phyloP scores from a whole-genome alignment of 2,888 invertebrate species.

The Anorthoa munda region DNA sequence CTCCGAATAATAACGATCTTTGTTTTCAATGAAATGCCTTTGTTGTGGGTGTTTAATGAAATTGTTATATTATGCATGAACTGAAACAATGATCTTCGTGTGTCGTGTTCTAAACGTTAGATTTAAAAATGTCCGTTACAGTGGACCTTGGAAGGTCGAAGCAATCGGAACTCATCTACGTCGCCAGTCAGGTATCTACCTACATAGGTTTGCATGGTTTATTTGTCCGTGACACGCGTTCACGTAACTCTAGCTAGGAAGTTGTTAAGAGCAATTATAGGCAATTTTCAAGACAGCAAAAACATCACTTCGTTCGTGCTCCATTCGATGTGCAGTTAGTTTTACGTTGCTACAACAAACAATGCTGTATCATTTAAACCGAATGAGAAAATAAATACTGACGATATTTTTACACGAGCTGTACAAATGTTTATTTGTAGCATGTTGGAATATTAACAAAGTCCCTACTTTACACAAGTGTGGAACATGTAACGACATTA shows the following conservation, averaged over 20 bases:
- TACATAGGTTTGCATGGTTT: conserved; percentile 52
- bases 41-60: conserved; percentile 34
- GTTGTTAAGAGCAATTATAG: conserved; percentile 80
- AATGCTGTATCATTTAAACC: conserved; percentile 27
- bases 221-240: conserved; percentile 70
- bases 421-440: conserved; percentile 40
- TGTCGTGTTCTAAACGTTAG: conserved; percentile 20
- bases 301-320: conserved; percentile 68
- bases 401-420: conserved; percentile 11
- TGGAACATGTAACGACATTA: conserved; percentile 47
- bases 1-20: conserved; percentile 54
- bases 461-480: conserved; percentile 34
- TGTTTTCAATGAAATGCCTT: conserved; percentile 54
- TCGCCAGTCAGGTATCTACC: conserved; percentile 56
- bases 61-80: conserved; percentile 29
- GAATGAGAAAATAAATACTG: conserved; percentile 22
- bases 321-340: conserved; percentile 71
- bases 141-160: conserved; percentile 46
- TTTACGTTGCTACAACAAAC: conserved; percentile 56
- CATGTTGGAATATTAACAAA: conserved; percentile 38
- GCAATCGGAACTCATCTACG: conserved; percentile 33
- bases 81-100: conserved; percentile 18
- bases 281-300: conserved; percentile 78
- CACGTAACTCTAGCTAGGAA: conserved; percentile 79
- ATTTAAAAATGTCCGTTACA: conserved; percentile 31